Evolutionary conservation across 2,113 vertebrate genomes (phyloP), one percentile per base, ranked within the genome.

Genomic region (Bujurquina vittata): DNA sequence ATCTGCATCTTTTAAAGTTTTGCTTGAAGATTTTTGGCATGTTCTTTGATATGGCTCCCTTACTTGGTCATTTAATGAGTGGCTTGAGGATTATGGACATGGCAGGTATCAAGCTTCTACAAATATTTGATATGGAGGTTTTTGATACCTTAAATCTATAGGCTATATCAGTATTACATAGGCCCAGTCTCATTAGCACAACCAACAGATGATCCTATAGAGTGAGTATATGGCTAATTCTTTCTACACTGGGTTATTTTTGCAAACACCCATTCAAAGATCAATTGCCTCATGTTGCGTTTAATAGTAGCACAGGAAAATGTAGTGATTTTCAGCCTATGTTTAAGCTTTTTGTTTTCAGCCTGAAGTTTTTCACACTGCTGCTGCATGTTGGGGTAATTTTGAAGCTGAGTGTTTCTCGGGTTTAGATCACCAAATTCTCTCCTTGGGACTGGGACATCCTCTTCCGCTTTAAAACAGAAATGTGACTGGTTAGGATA

Each of bases 101-200:
- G 15, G 3, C 33, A 62, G 62, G 26, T 26, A 26, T 26, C 26
- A 2, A 26, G 26, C 26, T 26, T 26, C 26, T 26, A 26, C 26
- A 26, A 2, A 26, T 26, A 26, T 26, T 26, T 26, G 26, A n/a
- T n/a, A n/a, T n/a, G n/a, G n/a, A n/a, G n/a, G n/a, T n/a, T n/a
- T n/a, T n/a, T n/a, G n/a, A n/a, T n/a, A 26, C 60, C 31, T 37
- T 18, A 20, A 61, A 49, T 60, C 37, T 76, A 43, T 77, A 77
- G 26, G 40, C 18, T 31, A 77, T 49, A 31, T 62, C 43, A 35
- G 8, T 35, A 29, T 62, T 63, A 37, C 15, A 23, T 62, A 62
- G 49, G 14, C 75, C 43, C 14, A 23, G n/a, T 49, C 5, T 63
- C 46, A 77, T 77, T n/a, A 77, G 9, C 11, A 63, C 22, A 62